Base-by-base conservation (phyloP, 2,797 vertebrate species). In the Babyrousa celebensis region DNA sequence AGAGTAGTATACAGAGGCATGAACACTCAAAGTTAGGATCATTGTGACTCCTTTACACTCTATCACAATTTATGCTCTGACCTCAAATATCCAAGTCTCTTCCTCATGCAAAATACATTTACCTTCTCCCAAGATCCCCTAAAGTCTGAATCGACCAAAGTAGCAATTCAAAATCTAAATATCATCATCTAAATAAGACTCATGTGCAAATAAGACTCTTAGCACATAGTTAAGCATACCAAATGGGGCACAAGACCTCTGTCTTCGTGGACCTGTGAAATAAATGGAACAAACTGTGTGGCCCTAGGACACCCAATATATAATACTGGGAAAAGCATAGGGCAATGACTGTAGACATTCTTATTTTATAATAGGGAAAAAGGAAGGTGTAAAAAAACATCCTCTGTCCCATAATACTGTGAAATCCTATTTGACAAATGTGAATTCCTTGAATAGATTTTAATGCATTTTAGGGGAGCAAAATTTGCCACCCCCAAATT, bases 381-480 rank as follows among this genome's bases (percentile, higher is more conserved):
- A 43, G 3, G 29, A 36, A 85, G 29, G 43, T 62, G 36, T 25
- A 60, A 86, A 32, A 32, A 48, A 6, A 23, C 16, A 95, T 29
- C 58, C 7, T 1, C 21, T 58, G 11, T 6, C 23, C 23, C 27
- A 82, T 9, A 58, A 20, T 36, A 32, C 48, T 87, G 52, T 60
- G 67, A 75, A 29, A 82, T 75, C 36, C 52, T 71, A 7, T 63
- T 60, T 14, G 67, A 23, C 9, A 75, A 52, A 48, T 36, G 32
- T 84, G 52, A 94, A 67, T 77, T 83, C 40, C 60, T 83, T 71
- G 62, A 48, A 75, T 83, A 83, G 11, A 83, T 68, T 83, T 58
- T 83, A 58, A 67, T 48, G 36, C 48, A 52, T 52, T 75, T 43
- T 75, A 74, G 25, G 72, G 15, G 72, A 29, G 43, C 43, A 75